Percentiles rank a stretch among this genome's conserved stretches.
These are phyloP conservation scores for Macropodus opercularis DNA, from an alignment of 2,797 vertebrate genomes.

Conservation along the genomic window DNA sequence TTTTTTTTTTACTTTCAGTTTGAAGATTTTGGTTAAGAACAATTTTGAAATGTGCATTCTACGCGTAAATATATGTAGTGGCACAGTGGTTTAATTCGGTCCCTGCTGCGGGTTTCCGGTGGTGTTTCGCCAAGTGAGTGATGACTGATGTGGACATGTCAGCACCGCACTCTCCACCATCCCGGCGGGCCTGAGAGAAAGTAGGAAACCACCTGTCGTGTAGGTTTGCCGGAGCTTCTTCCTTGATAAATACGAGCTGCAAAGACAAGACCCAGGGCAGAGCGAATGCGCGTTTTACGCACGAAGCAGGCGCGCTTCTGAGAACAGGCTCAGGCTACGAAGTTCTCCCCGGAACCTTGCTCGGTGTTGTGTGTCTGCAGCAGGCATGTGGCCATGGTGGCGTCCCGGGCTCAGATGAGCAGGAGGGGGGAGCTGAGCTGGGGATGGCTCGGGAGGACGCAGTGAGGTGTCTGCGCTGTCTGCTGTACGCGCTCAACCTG, in stretches of 20 bases:
- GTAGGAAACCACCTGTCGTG: slow-evolving; percentile 68
- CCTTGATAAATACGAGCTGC: slow-evolving; percentile 45
- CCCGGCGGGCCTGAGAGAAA: slow-evolving; percentile 31
- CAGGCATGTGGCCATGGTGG: slow-evolving; percentile 71
- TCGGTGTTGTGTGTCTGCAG: slow-evolving; percentile 22
- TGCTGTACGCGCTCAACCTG: slow-evolving; percentile 94
- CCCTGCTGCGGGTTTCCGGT: not conserved
- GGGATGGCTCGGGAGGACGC: slow-evolving; percentile 96
- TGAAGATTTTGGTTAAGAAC: not conserved
- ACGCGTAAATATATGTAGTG: not conserved
- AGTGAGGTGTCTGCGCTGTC: slow-evolving; percentile 92
- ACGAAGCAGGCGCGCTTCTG: slow-evolving; percentile 6
- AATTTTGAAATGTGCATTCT: not conserved
- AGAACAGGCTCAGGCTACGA: slow-evolving; percentile 6
- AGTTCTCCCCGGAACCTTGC: not conserved
- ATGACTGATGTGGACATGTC: slow-evolving; percentile 60
- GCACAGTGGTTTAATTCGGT: not conserved
- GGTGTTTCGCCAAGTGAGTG: slow-evolving; percentile 26
- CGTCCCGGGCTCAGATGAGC: slow-evolving; percentile 81
- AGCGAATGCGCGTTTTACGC: slow-evolving; percentile 48
- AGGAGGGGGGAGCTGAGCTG: slow-evolving; percentile 68
- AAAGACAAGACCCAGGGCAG: slow-evolving; percentile 32
- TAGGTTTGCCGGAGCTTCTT: slow-evolving; percentile 51
- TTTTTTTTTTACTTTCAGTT: not conserved
- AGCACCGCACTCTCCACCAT: slow-evolving; percentile 39